Evolutionary conservation across 2,113 vertebrate genomes (phyloP).

Genomic region (Rhinolophus sinicus): DNA sequence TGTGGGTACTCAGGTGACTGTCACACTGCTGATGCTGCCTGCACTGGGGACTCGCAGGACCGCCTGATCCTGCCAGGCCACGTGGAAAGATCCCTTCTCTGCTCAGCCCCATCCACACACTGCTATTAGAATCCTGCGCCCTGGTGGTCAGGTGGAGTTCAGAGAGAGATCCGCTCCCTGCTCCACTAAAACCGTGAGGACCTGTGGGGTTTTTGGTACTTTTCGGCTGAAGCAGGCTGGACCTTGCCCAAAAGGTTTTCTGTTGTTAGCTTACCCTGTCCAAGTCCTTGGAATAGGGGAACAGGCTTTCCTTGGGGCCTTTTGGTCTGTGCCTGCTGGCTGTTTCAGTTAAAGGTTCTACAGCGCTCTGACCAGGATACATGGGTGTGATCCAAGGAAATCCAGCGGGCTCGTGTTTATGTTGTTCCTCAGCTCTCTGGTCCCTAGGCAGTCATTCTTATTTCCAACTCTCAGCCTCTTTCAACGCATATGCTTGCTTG

Average conservation of each 20-base stretch:
- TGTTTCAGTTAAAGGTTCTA: neutral
- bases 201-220: neutral
- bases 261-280: neutral
- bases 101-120: neutral
- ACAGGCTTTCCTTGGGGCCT: neutral
- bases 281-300: neutral
- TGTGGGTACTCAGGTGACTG: neutral
- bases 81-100: neutral
- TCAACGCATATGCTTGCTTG: neutral
- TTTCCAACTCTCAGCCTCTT: neutral
- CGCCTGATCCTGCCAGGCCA: neutral
- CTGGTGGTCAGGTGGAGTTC: neutral
- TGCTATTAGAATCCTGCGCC: neutral
- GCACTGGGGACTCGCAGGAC: too few relatives aligned
- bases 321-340: neutral
- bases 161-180: neutral
- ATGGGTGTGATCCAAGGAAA: neutral
- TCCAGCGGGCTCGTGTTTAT: neutral
- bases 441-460: neutral
- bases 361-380: neutral
- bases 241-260: neutral
- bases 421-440: too few relatives aligned
- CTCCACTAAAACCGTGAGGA: neutral
- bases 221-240: neutral
- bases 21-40: too few relatives aligned